Conservation (phyloP, 2,113 vertebrate species). For the Pterophyllum scalare region DNA sequence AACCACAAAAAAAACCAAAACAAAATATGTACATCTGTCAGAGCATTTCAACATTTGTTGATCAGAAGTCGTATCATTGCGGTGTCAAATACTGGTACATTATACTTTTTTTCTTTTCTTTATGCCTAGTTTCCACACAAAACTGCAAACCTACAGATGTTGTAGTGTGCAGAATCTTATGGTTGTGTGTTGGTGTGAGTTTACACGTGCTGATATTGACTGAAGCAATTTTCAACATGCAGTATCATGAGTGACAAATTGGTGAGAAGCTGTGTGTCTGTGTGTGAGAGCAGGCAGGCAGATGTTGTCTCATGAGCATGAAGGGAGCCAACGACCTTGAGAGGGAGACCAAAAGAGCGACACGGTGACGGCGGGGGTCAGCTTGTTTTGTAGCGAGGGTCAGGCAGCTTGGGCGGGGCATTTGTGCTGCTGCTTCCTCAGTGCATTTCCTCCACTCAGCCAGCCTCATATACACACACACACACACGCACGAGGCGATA, state of each 20-base stretch:
- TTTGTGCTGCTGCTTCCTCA: conserved; percentile 63
- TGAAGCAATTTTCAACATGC: conserved; percentile 19
- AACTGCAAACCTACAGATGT: not conserved
- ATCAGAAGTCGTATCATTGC: not conserved
- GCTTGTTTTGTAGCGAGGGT: conserved; percentile 25
- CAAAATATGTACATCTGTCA: too few species aligned
- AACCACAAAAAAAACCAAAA: too few species aligned
- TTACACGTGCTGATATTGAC: conserved; percentile 5
- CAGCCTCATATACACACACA: not conserved
- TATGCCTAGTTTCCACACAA: not conserved
- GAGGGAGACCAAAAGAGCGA: not conserved
- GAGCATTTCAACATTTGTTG: too few species aligned
- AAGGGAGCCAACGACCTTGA: conserved; percentile 37
- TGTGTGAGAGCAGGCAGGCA: not conserved
- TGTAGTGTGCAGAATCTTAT: not conserved
- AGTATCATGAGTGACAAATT: conserved; percentile 42
- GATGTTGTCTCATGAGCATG: conserved; percentile 54
- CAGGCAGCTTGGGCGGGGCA: conserved; percentile 42
- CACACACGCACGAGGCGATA: conserved; percentile 12
- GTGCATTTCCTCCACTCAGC: conserved; percentile 48
- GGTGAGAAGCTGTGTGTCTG: not conserved
- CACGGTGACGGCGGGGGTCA: conserved; percentile 19
- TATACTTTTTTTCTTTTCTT: not conserved
- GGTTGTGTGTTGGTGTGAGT: not conserved
- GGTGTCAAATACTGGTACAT: not conserved